Conservation (phyloP, 1,140 invertebrate genomes). For the Caerostris darwini region DNA sequence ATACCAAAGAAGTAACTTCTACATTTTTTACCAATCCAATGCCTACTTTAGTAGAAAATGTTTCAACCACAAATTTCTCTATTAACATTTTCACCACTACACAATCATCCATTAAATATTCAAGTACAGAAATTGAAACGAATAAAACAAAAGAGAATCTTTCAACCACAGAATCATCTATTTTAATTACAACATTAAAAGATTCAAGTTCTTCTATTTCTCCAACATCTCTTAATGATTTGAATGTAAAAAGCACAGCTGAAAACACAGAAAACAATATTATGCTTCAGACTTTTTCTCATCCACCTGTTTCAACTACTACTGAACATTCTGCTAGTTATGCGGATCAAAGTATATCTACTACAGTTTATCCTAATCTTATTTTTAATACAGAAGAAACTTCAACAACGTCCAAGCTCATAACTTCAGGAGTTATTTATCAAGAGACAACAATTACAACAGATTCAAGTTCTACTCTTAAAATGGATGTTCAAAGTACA, state of each 20-base stretch:
- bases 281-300: background rate
- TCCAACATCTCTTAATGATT: background rate
- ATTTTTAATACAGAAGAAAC: slow-evolving; percentile 1
- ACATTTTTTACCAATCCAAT: background rate
- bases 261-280: background rate
- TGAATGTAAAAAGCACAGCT: background rate
- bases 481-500: background rate
- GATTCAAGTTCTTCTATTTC: background rate
- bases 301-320: background rate
- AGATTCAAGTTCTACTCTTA: background rate
- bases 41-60: background rate
- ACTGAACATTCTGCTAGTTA: background rate
- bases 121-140: background rate
- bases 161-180: background rate
- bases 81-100: background rate
- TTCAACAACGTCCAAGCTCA: background rate
- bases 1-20: background rate
- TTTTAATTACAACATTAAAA: background rate
- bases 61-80: background rate
- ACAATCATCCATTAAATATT: too few relatives aligned
- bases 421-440: background rate
- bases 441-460: background rate
- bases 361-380: background rate
- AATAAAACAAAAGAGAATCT: background rate
- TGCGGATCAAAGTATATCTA: background rate